Base-by-base conservation (phyloP, 2,797 vertebrate species). In the Aldrovandia affinis region DNA sequence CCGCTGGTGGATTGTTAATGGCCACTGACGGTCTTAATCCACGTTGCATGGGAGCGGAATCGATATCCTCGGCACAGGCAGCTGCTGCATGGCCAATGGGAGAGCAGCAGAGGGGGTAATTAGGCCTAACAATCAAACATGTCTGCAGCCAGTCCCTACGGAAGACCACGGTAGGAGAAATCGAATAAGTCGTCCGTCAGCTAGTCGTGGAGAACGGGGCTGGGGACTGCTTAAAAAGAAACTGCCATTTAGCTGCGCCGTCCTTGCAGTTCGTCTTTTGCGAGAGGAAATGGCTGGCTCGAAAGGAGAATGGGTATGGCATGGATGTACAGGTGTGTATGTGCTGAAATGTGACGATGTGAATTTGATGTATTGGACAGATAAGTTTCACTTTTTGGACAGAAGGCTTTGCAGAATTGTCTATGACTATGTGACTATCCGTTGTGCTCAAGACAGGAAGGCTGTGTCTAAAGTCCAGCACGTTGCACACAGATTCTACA, bases 41-140 rank as follows among this genome's bases (percentile, higher is more conserved):
- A 20, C 0, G 65, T 39, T 22, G n/a, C 39, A 25, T 28, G 47
- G 30, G 57, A n/a, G 57, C 9, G 55, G 55, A 39, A 83, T 83
- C 47, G 55, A 83, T 83, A 73, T 83, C 59, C 55, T 63, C 73
- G 59, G 59, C 82, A 59, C 3, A 30, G 25, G 52, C 36, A 77
- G 54, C 54, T 39, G 50, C 57, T 59, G n/a, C 54, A 7, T 14
- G 25, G 44, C 82, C 15, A 33, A 70, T 15, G 68, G 47, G 55
- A 12, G 36, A 42, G 9, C 42, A n/a, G n/a, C n/a, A n/a, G 70
- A 36, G 52, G 15, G 70, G n/a, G 82, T 77, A 83, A 83, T 83
- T 83, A 83, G 52, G 70, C 25, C 54, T 75, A 44, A 42, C 73
- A 83, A 20, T 78, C 52, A 78, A 33, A 25, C 82, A 22, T 44